Evolutionary conservation across 2,113 vertebrate species (phyloP).

Genomic region (Cinclus mexicanus): DNA sequence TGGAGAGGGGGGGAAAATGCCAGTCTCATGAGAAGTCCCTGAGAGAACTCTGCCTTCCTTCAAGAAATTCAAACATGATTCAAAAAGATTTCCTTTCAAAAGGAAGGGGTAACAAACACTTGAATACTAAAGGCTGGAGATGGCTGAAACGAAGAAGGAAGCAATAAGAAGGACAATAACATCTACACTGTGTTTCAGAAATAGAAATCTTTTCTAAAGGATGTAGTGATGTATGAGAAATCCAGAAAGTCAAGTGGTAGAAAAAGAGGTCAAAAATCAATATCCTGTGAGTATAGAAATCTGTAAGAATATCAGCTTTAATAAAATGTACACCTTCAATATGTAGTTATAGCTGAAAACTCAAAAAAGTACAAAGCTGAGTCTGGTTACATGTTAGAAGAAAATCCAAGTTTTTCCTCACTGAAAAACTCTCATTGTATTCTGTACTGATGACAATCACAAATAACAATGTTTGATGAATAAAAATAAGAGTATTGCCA

Average conservation of each 20-base stretch:
- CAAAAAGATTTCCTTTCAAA: not conserved
- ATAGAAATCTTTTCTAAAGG: not conserved
- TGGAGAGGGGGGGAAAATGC: not conserved
- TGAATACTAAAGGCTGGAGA: not conserved
- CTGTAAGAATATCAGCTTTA: not conserved
- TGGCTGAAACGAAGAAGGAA: not conserved
- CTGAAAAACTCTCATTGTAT: not conserved
- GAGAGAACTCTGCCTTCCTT: not conserved
- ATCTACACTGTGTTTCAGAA: not conserved
- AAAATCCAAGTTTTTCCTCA: not conserved
- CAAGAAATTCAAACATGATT: not conserved
- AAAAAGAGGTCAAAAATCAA: not conserved
- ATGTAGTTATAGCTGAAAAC: not conserved
- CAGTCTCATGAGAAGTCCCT: not conserved
- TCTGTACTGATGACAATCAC: not conserved
- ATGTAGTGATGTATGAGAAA: not conserved
- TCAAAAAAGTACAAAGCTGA: not conserved
- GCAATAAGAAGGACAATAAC: not conserved
- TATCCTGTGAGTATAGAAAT: not conserved
- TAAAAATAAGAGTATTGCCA: not conserved
- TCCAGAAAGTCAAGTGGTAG: not conserved
- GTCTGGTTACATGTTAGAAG: not conserved
- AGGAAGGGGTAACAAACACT: not conserved
- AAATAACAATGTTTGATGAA: not conserved
- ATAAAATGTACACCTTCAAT: not conserved